These are phyloP conservation scores for Aradophagus sp. DNA, from an alignment of 1,140 invertebrate genomes.

Conservation along the genomic window DNA sequence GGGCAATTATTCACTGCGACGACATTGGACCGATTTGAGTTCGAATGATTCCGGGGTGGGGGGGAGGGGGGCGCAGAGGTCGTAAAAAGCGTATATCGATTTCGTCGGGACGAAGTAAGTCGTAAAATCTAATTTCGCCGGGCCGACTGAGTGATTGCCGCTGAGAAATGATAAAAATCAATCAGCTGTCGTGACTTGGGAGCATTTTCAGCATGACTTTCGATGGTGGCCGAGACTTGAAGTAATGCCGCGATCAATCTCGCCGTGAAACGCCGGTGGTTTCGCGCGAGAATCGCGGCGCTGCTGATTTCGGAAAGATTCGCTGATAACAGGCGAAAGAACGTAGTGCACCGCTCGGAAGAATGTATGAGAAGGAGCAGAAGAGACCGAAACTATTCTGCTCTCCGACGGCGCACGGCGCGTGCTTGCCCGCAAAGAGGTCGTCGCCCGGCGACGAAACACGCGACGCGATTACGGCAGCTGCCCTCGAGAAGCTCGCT, in stretches of 20 bases:
- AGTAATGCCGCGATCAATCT: constrained; percentile 56
- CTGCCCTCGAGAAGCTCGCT: constrained; percentile 52
- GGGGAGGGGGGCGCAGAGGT: too few species aligned
- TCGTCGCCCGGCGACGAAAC: constrained; percentile 52
- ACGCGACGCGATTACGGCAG: constrained; percentile 57
- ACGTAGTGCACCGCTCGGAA: constrained; percentile 19
- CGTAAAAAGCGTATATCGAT: constrained; percentile 9
- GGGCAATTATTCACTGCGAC: background rate
- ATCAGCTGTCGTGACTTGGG: constrained; percentile 44
- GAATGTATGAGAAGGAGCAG: constrained; percentile 51
- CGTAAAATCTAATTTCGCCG: constrained; percentile 32
- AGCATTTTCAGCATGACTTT: constrained; percentile 53
- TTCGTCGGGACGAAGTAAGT: constrained; percentile 10
- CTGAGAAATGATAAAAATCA: constrained; percentile 53
- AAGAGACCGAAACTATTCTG: constrained; percentile 53
- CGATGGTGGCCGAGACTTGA: constrained; percentile 37
- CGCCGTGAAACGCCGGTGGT: constrained; percentile 36
- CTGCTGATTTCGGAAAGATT: constrained; percentile 51
- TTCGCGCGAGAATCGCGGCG: constrained; percentile 38
- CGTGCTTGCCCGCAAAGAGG: constrained; percentile 65
- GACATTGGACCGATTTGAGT: too few species aligned
- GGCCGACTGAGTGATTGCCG: constrained; percentile 29
- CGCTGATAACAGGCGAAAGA: constrained; percentile 36
- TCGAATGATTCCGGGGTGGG: too few species aligned
- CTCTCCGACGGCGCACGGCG: constrained; percentile 65